Conservation (phyloP, 2,888 invertebrate species). For the Bellardia bayeri region DNA sequence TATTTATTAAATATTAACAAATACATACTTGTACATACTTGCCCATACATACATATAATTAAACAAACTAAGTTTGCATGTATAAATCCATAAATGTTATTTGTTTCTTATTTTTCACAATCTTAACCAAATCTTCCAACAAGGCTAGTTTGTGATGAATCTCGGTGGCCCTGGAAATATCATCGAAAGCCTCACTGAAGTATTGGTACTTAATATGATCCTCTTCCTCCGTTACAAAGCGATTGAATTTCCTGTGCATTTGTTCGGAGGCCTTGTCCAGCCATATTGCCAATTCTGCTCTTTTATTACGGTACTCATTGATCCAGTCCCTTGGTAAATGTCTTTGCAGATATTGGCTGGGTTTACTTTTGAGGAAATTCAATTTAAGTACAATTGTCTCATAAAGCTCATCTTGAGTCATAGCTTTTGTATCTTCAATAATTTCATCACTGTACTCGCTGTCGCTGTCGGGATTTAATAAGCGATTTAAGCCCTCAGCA, state of each 20-base stretch:
- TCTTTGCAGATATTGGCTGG: constrained; percentile 34
- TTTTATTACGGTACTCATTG: constrained; percentile 33
- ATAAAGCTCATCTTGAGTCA: constrained; percentile 21
- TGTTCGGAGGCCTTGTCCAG: constrained; percentile 63
- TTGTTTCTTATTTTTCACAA: constrained; percentile 66
- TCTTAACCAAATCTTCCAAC: constrained; percentile 58
- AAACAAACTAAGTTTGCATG: constrained; percentile 57
- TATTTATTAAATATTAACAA: neutral
- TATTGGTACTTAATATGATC: constrained; percentile 62
- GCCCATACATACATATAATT: neutral
- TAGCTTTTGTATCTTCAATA: neutral
- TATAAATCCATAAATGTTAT: constrained; percentile 71
- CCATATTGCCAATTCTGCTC: constrained; percentile 58
- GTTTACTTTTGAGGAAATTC: constrained; percentile 53
- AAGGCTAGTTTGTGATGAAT: constrained; percentile 66
- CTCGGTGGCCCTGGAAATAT: constrained; percentile 58
- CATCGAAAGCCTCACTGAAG: constrained; percentile 67
- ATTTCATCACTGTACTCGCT: constrained; percentile 41
- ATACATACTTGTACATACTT: neutral
- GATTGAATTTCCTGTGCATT: constrained; percentile 54
- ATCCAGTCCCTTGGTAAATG: constrained; percentile 51
- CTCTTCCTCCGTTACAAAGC: constrained; percentile 41
- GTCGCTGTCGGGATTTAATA: constrained; percentile 1
- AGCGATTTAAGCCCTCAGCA: constrained; percentile 46
- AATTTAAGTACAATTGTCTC: constrained; percentile 33